phyloP scores from a whole-genome alignment of 2,888 invertebrate genomes.

The Scelioninae gen. 2 region DNA sequence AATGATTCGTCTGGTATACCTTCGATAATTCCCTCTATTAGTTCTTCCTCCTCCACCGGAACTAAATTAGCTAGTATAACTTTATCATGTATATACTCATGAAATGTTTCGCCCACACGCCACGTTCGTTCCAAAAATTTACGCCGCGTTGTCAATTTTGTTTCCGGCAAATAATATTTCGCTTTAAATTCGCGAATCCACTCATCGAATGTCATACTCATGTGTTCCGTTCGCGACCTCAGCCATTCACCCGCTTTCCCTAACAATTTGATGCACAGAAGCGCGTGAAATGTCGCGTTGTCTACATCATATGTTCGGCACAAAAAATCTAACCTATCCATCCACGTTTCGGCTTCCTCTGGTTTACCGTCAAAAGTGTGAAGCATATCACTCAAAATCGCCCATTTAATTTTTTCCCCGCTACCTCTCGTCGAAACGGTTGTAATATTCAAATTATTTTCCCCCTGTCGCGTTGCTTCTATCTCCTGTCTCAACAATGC shows the following conservation, averaged over 20 bases:
- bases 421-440: too few relatives aligned
- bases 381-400: background rate
- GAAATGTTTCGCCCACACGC: constrained; percentile 4
- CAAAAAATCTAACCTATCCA: background rate
- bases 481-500: constrained; percentile 4
- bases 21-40: background rate
- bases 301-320: background rate
- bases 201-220: too few relatives aligned
- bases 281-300: background rate
- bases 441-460: too few relatives aligned
- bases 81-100: constrained; percentile 8
- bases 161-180: too few relatives aligned
- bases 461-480: background rate
- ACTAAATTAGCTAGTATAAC: constrained; percentile 3
- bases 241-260: background rate
- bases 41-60: background rate
- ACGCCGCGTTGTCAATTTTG: too few relatives aligned
- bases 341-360: background rate
- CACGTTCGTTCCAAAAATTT: background rate
- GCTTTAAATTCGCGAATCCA: too few relatives aligned
- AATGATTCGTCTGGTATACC: background rate
- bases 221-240: background rate
- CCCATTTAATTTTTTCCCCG: background rate
- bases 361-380: background rate
- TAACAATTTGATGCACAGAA: background rate